These are phyloP conservation scores for Acrobasis suavella DNA, from an alignment of 2,888 invertebrate genomes.

Conservation along the genomic window DNA sequence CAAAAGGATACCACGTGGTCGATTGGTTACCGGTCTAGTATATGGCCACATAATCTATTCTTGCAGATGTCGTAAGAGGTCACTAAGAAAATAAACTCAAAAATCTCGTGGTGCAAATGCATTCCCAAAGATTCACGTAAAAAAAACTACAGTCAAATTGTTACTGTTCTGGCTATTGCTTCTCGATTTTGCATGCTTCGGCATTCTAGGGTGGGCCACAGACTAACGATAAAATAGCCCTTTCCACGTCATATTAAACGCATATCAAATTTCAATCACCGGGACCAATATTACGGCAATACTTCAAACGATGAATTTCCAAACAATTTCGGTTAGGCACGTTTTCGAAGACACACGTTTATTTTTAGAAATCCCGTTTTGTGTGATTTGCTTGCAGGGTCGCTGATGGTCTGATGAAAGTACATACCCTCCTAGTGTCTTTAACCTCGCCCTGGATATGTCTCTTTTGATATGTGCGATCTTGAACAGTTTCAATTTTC, in stretches of 20 bases:
- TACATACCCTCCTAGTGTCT: constrained; percentile 13
- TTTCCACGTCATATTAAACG: constrained; percentile 10
- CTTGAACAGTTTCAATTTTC: background rate
- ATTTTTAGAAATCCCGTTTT: constrained; percentile 5
- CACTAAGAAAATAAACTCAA: no score
- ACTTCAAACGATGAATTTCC: constrained; percentile 11
- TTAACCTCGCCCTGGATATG: constrained; percentile 15
- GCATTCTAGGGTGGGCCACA: no score
- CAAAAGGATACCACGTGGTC: no score
- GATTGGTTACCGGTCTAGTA: no score
- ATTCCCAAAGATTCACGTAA: no score
- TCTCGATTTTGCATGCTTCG: no score
- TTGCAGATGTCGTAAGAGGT: no score
- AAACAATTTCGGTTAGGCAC: constrained; percentile 8
- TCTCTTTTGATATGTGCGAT: constrained; percentile 2
- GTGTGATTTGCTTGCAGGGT: background rate
- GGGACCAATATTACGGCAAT: constrained; percentile 7
- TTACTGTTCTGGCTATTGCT: no score
- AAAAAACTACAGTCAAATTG: no score
- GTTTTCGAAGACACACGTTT: constrained; percentile 11
- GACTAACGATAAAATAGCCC: background rate
- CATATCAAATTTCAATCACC: constrained; percentile 14
- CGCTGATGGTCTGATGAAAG: constrained; percentile 6
- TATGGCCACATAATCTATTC: no score
- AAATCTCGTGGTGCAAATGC: no score